A percentile compares a stretch with the other conserved stretches of the same genome.
Evolutionary conservation across 2,113 vertebrate genomes (phyloP).

Genomic region (Passer montanus): DNA sequence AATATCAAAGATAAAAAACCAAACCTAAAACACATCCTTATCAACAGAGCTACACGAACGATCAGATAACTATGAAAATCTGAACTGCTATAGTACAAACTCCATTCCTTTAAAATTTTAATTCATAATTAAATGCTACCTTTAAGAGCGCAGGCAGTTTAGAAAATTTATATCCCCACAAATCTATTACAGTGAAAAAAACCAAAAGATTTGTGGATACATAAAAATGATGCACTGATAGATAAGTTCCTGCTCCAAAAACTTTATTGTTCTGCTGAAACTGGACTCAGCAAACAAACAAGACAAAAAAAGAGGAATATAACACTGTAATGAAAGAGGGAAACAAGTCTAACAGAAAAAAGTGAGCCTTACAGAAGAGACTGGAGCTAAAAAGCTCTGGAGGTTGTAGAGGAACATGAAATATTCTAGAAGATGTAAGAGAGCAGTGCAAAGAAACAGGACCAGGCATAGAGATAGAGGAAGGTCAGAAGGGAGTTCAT

Average conservation of each 20-base stretch:
- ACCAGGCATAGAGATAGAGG: neutral
- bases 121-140: neutral
- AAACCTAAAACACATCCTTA: neutral
- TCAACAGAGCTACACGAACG: neutral
- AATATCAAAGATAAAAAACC: neutral
- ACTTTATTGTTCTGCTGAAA: neutral
- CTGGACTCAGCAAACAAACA: neutral
- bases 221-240: neutral
- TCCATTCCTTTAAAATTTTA: neutral
- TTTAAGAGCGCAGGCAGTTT: neutral
- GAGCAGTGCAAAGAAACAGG: neutral
- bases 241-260: neutral
- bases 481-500: neutral
- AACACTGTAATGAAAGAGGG: neutral
- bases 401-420: neutral
- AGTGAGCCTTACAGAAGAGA: neutral
- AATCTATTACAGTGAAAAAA: neutral
- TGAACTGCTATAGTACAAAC: neutral
- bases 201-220: neutral
- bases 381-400: neutral
- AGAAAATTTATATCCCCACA: neutral
- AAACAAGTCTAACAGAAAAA: neutral
- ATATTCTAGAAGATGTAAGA: neutral
- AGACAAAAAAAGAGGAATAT: neutral
- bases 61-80: neutral